phyloP scores from a whole-genome alignment of 2,113 vertebrate species.

The Scatophagus argus region DNA sequence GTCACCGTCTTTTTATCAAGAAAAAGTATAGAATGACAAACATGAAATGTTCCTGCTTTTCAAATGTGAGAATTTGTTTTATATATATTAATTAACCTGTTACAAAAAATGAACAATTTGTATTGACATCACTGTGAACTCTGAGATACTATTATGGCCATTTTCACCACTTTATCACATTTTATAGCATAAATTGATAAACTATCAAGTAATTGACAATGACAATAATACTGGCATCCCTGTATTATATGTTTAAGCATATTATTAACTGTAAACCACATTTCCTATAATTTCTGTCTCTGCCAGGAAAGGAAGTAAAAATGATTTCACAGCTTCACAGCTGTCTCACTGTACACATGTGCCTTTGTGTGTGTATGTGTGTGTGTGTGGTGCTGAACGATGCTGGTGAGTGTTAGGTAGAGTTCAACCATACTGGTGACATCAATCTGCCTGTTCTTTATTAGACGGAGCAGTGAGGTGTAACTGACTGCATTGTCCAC shows the following conservation, averaged over 20 bases:
- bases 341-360: slow-evolving; percentile 5
- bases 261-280: slow-evolving; percentile 19
- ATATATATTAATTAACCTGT: background rate
- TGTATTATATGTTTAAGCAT: slow-evolving; percentile 11
- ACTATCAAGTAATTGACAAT: background rate
- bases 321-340: slow-evolving; percentile 40
- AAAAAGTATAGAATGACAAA: too few relatives aligned
- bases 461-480: slow-evolving; percentile 87
- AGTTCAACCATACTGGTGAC: slow-evolving; percentile 83
- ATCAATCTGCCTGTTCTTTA: slow-evolving; percentile 88
- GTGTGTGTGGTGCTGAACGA: background rate
- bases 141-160: too few relatives aligned
- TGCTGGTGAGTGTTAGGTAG: slow-evolving; percentile 80
- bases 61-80: background rate
- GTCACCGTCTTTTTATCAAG: background rate
- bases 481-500: slow-evolving; percentile 88
- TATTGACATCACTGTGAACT: background rate
- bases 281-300: slow-evolving; percentile 12
- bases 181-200: background rate
- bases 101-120: background rate
- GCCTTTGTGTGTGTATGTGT: background rate
- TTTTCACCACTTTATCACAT: background rate
- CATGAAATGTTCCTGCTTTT: background rate
- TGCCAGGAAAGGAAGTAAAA: slow-evolving; percentile 30
- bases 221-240: background rate